Evolutionary conservation across 23 tunicate species (phyloP), one percentile per base, ranked within the genome.

Genomic region (Styela clava): DNA sequence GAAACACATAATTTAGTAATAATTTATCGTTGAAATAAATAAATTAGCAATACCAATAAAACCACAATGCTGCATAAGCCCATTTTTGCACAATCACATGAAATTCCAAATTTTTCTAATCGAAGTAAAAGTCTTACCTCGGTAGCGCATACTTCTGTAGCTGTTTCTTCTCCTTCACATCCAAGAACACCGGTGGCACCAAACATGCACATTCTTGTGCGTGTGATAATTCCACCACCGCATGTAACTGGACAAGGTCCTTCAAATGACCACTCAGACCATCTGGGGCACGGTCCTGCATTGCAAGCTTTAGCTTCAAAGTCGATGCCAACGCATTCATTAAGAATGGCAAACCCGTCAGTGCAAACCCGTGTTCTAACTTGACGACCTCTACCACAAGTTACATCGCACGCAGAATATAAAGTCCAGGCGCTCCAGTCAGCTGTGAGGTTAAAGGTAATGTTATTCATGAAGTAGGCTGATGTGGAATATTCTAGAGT

Each of bases 361-460:
- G 65, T 77, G 70, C 97, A 91, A 19, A 28, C 28, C 36, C 97
- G 74, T 23, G 24, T 61, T 32, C 97, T 65, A 20, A 63, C 26
- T 26, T 82, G 90, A n/a, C 44, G 18, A 9, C 83, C 84, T 1
- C 64, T n/a, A 35, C 97, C 97, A 51, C 97, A 91, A 7, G 97
- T 78, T 2, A 64, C 79, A 68, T 36, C 32, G 65, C 97, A 91
- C 19, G 36, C 69, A 9, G 87, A 63, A 85, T 79, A 91, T 24
- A 20, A 37, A 1, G 72, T 63, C 97, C 97, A 91, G 52, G 79
- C 68, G 20, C 65, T 63, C 87, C 85, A 86, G 26, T 84, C 70
- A 19, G 89, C 87, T 83, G 65, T 35, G 30, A 61, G 24, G 51
- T 44, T 12, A 12, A n/a, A n/a, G n/a, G n/a, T n/a, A n/a, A 69